phyloP scores from a whole-genome alignment of 2,113 vertebrate genomes.

The Aspiorhynchus laticeps region DNA sequence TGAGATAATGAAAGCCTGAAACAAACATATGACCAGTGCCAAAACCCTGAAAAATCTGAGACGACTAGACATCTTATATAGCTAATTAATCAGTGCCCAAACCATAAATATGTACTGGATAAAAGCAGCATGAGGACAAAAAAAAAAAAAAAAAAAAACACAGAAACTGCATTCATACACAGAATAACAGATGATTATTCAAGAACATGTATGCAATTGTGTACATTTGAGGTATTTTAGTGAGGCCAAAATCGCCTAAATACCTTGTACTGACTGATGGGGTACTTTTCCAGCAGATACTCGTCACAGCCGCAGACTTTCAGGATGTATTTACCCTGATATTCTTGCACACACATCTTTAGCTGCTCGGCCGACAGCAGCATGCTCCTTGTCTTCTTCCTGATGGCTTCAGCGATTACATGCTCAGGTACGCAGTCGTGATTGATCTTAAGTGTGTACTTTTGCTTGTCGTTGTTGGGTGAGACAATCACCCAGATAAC shows the following conservation, averaged over 20 bases:
- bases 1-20: not conserved
- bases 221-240: not conserved
- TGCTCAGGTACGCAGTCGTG: constrained; percentile 97
- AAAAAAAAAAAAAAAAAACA: not conserved
- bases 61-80: not conserved
- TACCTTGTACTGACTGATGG: constrained; percentile 98
- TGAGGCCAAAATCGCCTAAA: not conserved
- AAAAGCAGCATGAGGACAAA: not conserved
- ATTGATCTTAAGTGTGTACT: constrained; percentile 97
- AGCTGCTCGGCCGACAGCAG: constrained; percentile 93
- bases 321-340: constrained; percentile 98
- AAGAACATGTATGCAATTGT: not conserved
- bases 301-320: constrained; percentile 99
- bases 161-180: not conserved
- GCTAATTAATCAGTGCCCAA: not conserved
- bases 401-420: constrained; percentile 97
- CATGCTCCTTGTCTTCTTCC: constrained; percentile 98
- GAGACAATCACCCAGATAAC: constrained; percentile 99
- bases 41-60: not conserved
- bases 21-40: not conserved
- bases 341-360: constrained; percentile 97
- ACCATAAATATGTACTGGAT: not conserved
- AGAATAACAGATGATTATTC: not conserved
- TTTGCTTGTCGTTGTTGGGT: constrained; percentile 98
- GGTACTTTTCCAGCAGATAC: constrained; percentile 96